Evolutionary conservation across 2,113 vertebrate species (phyloP).

Genomic region (Peromyscus polionotus): DNA sequence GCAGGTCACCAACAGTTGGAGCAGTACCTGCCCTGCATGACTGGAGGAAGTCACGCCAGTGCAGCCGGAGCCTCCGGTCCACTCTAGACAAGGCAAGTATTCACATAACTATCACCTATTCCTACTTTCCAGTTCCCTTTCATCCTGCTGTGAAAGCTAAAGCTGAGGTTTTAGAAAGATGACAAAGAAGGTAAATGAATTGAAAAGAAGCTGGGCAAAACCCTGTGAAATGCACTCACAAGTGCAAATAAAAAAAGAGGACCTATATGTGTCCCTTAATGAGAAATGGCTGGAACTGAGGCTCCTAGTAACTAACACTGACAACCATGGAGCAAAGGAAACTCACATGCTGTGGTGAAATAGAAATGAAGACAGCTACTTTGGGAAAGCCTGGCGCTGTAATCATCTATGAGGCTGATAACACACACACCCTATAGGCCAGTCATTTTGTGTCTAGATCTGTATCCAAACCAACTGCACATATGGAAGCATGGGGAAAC

Average conservation of each 20-base stretch:
- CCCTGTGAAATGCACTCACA: background rate
- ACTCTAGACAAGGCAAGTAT: background rate
- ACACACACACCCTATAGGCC: background rate
- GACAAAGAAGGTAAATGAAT: background rate
- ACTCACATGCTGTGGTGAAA: background rate
- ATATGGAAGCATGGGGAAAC: background rate
- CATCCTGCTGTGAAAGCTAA: background rate
- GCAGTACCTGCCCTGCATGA: background rate
- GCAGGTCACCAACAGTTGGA: background rate
- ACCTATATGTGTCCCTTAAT: background rate
- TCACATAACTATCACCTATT: background rate
- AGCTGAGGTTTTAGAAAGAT: background rate
- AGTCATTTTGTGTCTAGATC: background rate
- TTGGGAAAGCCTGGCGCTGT: background rate
- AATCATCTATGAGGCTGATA: background rate
- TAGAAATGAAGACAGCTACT: background rate
- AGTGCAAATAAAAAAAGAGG: slow-evolving; percentile 4
- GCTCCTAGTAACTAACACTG: background rate
- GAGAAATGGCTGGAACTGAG: slow-evolving; percentile 37
- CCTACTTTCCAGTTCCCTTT: background rate
- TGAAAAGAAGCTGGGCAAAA: background rate
- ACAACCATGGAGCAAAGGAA: background rate
- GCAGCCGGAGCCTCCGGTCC: background rate
- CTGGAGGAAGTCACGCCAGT: background rate
- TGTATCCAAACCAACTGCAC: background rate